phyloP scores from a whole-genome alignment of 2,888 invertebrate genomes.

The Drosophila bunnanda region DNA sequence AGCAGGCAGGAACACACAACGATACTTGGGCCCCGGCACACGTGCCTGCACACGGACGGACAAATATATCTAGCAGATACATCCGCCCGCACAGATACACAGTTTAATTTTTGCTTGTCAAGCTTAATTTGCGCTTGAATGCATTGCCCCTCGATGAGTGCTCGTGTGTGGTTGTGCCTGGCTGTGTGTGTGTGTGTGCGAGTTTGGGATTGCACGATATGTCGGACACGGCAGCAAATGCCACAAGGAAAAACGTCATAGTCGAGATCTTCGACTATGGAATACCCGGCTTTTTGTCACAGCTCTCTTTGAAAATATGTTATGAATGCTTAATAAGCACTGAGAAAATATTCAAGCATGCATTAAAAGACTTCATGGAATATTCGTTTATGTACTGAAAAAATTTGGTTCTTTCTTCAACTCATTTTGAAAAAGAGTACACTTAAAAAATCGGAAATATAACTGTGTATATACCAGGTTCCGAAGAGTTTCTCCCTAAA shows the following conservation, averaged over 20 bases:
- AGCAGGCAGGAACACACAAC: constrained; percentile 43
- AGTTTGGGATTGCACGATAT: constrained; percentile 59
- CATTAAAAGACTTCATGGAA: too few relatives aligned
- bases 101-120: constrained; percentile 81
- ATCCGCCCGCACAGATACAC: constrained; percentile 23
- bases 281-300: neutral
- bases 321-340: neutral
- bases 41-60: constrained; percentile 21
- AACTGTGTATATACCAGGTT: too few relatives aligned
- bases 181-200: constrained; percentile 18
- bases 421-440: too few relatives aligned
- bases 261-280: neutral
- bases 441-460: too few relatives aligned
- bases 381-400: too few relatives aligned
- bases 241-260: constrained; percentile 34
- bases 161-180: constrained; percentile 23
- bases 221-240: constrained; percentile 59
- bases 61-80: constrained; percentile 29
- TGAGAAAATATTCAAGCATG: too few relatives aligned
- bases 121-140: constrained; percentile 80
- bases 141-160: constrained; percentile 53
- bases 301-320: neutral
- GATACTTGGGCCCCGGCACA: constrained; percentile 31
- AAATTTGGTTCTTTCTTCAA: too few relatives aligned
- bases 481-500: too few relatives aligned